These are phyloP conservation scores for Homarus americanus DNA, from an alignment of 1,140 invertebrate species.

Conservation along the genomic window DNA sequence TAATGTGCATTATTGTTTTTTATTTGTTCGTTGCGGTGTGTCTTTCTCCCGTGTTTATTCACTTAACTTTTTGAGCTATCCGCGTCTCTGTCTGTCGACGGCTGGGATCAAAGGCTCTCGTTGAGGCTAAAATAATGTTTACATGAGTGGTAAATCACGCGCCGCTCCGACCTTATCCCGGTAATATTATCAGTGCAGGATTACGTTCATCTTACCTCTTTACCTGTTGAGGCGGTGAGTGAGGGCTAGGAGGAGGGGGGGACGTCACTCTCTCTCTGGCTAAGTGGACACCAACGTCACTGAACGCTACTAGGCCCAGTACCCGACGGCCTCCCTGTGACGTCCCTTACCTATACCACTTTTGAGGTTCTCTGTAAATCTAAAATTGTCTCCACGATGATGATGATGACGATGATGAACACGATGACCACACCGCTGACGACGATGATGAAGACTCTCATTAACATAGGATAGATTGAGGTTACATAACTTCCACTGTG, in stretches of 20 bases:
- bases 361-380: too few relatives aligned
- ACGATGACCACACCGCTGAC: too few relatives aligned
- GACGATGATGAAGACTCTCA: neutral
- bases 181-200: neutral
- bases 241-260: too few relatives aligned
- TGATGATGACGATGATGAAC: too few relatives aligned
- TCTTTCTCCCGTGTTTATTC: constrained; percentile 13
- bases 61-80: constrained; percentile 4
- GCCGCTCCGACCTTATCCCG: neutral
- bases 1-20: constrained; percentile 62
- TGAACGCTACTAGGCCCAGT: too few relatives aligned
- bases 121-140: neutral
- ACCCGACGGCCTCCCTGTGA: too few relatives aligned
- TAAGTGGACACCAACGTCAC: too few relatives aligned
- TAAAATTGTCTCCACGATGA: too few relatives aligned
- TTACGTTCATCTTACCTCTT: neutral
- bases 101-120: neutral
- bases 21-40: constrained; percentile 21
- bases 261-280: too few relatives aligned
- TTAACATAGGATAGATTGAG: neutral
- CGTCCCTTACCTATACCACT: too few relatives aligned
- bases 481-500: neutral
- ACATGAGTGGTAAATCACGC: neutral
- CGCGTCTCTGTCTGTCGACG: constrained; percentile 11
- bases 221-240: too few relatives aligned